Conservation (phyloP, 2,113 vertebrate species). For the Dunckerocampus dactyliophorus region DNA sequence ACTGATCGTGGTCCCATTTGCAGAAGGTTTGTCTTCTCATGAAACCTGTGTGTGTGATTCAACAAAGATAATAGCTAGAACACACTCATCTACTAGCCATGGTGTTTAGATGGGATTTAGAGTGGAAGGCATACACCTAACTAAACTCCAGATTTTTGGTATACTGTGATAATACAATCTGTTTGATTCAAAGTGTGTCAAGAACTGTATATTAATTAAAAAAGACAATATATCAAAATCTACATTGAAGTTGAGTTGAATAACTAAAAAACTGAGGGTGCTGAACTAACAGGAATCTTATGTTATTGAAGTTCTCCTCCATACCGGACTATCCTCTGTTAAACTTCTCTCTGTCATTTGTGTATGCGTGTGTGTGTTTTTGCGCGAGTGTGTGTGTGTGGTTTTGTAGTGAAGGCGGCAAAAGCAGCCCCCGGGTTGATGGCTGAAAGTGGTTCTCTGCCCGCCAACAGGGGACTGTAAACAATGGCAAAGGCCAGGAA, state of each 20-base stretch:
- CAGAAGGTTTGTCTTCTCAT: slow-evolving; percentile 89
- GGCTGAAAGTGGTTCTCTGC: slow-evolving; percentile 99
- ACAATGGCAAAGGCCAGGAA: slow-evolving; percentile 94
- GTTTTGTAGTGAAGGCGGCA: slow-evolving; percentile 99
- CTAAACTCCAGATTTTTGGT: slow-evolving; percentile 16
- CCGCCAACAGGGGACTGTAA: slow-evolving; percentile 98
- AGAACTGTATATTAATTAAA: not conserved
- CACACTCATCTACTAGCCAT: slow-evolving; percentile 8
- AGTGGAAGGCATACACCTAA: no score
- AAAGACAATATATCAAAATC: slow-evolving; percentile 37
- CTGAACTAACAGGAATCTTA: slow-evolving; percentile 51
- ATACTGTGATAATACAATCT: slow-evolving; percentile 16
- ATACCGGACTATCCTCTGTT: slow-evolving; percentile 79
- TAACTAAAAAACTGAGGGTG: slow-evolving; percentile 23
- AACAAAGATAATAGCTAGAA: not conserved
- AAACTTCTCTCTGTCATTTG: slow-evolving; percentile 99
- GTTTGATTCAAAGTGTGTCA: no score
- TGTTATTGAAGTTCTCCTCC: slow-evolving; percentile 70
- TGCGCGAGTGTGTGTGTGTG: slow-evolving; percentile 80
- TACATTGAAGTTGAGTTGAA: slow-evolving; percentile 31
- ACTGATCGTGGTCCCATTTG: slow-evolving; percentile 96
- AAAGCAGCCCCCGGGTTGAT: slow-evolving; percentile 97
- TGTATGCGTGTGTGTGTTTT: slow-evolving; percentile 81
- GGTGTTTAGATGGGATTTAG: not conserved
- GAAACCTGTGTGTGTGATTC: not conserved